Conservation (phyloP, 2,797 vertebrate genomes). For the Cebuella pygmaea region DNA sequence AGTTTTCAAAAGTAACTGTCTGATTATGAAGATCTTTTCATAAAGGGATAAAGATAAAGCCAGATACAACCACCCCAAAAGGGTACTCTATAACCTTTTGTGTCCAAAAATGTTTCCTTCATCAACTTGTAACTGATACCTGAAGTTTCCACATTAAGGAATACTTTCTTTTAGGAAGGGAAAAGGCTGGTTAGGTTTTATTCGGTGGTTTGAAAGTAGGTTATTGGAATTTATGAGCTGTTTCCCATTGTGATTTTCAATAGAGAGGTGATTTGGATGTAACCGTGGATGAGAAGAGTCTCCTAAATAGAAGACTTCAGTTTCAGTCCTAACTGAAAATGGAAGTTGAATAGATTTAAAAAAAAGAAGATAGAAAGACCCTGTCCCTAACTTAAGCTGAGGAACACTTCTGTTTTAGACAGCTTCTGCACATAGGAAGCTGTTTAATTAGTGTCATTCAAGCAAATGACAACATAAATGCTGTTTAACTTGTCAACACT, state of each 20-base stretch:
- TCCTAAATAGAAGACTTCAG: not conserved
- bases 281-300: not conserved
- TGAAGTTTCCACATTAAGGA: not conserved
- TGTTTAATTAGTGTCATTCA: constrained; percentile 34
- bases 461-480: not conserved
- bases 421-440: not conserved
- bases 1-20: constrained; percentile 6
- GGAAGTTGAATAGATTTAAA: not conserved
- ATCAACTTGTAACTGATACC: not conserved
- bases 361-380: not conserved
- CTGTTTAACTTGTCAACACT: not conserved
- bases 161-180: not conserved
- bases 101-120: not conserved
- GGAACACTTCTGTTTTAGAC: not conserved
- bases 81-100: not conserved
- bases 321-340: not conserved
- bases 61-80: not conserved
- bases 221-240: not conserved
- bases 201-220: not conserved
- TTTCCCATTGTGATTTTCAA: not conserved
- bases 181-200: not conserved
- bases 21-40: not conserved
- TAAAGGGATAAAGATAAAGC: not conserved
- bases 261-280: not conserved
- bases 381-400: not conserved